Base-by-base conservation (phyloP, 2,888 invertebrate genomes). In the Hedya salicella region DNA sequence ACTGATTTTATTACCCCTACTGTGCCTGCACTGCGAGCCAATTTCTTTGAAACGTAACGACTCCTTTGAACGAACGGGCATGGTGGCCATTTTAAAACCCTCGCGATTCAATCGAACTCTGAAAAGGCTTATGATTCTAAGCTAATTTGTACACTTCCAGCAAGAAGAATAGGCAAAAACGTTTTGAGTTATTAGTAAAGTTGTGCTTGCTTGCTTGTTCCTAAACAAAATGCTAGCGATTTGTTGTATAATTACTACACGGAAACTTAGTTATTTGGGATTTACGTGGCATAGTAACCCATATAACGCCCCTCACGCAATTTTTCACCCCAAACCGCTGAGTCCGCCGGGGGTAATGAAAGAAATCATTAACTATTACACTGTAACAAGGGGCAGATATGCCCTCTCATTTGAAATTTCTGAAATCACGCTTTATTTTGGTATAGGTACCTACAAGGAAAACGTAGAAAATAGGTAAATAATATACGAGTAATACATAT, bases 41-140 rank as follows among this genome's bases (percentile, higher is more conserved):
- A 64, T 60, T 82, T 81, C 82, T 79, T 79, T 81, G 81, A 77
- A 82, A 75, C 74, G 69, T 64, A 72, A 72, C 73, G 71, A 76
- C 71, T 77, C 79, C 76, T 83, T 82, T 80, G 76, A 81, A 75
- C 73, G 73, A 66, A 67, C 71, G 72, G 69, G 67, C 73, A 75
- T 68, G 68, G 54, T 52, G 67, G 68, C 70, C 66, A 71, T 70
- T 71, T 71, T 68, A 70, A 73, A 75, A 75, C 39, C 74, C 73
- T 72, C 56, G 62, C 65, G 69, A 73, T 72, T 77, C 75, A 77
- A 82, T 78, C 60, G 71, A 63, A 53, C 66, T 56, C 69, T 67
- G 68, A 67, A 70, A 70, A 70, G 68, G 62, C 66, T 71, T 67
- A 65, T 64, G 65, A 61, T 54, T 66, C 42, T 61, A 66, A 60